Evolutionary conservation across 2,113 vertebrate genomes (phyloP).

Genomic region (Gasterosteus nipponicus): DNA sequence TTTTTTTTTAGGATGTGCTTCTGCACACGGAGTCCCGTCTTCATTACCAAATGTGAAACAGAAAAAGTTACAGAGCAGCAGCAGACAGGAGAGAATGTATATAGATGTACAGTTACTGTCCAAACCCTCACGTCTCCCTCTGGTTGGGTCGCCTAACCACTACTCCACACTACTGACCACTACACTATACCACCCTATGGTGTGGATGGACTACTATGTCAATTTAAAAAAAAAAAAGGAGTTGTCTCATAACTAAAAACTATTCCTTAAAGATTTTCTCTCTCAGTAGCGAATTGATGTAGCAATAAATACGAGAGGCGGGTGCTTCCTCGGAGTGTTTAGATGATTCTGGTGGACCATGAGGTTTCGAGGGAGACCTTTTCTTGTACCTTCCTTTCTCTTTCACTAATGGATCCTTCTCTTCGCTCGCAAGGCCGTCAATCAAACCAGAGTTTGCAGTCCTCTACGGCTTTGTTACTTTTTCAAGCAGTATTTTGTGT

Average conservation of each 20-base stretch:
- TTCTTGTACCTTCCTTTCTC: constrained; percentile 6
- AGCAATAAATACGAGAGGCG: constrained; percentile 74
- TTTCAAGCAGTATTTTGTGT: constrained; percentile 28
- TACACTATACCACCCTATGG: constrained; percentile 70
- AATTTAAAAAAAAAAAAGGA: constrained; percentile 43
- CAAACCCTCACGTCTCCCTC: constrained; percentile 51
- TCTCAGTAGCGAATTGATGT: constrained; percentile 82
- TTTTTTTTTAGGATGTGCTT: not conserved
- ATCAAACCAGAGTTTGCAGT: constrained; percentile 28
- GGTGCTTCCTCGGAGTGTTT: constrained; percentile 54
- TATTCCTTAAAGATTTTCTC: constrained; percentile 46
- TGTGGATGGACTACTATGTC: constrained; percentile 71
- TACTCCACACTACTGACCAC: constrained; percentile 80
- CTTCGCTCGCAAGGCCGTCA: not conserved
- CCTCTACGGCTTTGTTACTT: constrained; percentile 55
- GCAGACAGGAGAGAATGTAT: constrained; percentile 52
- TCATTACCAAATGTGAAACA: not conserved
- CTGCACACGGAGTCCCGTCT: not conserved
- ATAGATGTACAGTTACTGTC: constrained; percentile 67
- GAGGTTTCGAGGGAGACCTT: constrained; percentile 49
- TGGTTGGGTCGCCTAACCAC: constrained; percentile 73
- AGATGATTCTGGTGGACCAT: constrained; percentile 44
- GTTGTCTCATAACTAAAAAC: constrained; percentile 54
- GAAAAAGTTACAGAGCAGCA: constrained; percentile 52
- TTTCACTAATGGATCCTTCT: constrained; percentile 44